phyloP scores from a whole-genome alignment of 2,797 vertebrate genomes.

The Poecilia gillii region DNA sequence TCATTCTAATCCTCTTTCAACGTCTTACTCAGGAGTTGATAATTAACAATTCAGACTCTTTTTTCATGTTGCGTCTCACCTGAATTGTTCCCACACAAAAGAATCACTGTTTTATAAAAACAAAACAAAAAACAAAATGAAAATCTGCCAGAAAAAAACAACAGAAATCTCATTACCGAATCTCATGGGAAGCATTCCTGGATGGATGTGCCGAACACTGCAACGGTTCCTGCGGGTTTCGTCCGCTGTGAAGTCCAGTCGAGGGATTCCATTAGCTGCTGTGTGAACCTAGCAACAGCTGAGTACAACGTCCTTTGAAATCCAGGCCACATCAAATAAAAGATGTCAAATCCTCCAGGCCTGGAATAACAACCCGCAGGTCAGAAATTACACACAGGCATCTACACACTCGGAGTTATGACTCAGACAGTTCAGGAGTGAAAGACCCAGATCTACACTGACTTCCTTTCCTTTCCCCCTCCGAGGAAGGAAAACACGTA shows the following conservation, averaged over 20 bases:
- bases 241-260: slow-evolving; percentile 5
- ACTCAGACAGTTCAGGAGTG: slow-evolving; percentile 55
- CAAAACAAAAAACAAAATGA: neutral
- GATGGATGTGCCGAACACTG: slow-evolving; percentile 1
- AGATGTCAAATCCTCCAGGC: slow-evolving; percentile 42
- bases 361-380: slow-evolving; percentile 42
- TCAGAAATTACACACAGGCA: slow-evolving; percentile 43
- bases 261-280: slow-evolving; percentile 24
- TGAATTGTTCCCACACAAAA: neutral
- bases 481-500: slow-evolving; percentile 55
- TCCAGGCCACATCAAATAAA: slow-evolving; percentile 40
- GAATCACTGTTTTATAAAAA: neutral
- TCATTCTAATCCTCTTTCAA: neutral
- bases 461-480: slow-evolving; percentile 53
- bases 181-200: slow-evolving; percentile 11
- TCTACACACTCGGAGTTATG: slow-evolving; percentile 51
- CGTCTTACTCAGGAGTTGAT: neutral
- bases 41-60: neutral
- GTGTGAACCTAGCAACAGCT: slow-evolving; percentile 33
- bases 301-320: slow-evolving; percentile 52
- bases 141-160: neutral
- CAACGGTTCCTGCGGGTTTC: slow-evolving; percentile 38
- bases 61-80: neutral
- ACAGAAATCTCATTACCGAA: neutral
- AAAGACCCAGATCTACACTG: slow-evolving; percentile 67